These are phyloP conservation scores for Hydriomena furcata DNA, from an alignment of 2,888 invertebrate genomes.

Conservation along the genomic window DNA sequence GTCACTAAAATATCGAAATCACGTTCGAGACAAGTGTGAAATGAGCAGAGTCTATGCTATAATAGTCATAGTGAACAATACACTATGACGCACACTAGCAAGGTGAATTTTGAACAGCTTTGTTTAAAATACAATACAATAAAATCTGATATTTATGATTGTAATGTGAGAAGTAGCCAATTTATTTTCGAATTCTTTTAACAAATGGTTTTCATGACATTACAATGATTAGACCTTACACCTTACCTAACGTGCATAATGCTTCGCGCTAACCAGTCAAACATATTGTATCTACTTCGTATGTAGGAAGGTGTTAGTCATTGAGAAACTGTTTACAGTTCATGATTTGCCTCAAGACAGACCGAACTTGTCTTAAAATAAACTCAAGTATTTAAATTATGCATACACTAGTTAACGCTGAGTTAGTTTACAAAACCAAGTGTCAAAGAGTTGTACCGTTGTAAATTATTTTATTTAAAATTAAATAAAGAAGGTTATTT, in stretches of 20 bases:
- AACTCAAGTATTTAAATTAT: not conserved
- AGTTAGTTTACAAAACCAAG: not conserved
- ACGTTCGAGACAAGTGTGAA: slow-evolving; percentile 23
- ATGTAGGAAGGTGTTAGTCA: slow-evolving; percentile 16
- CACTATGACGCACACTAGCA: not conserved
- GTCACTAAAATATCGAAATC: slow-evolving; percentile 20
- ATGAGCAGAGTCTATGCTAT: not conserved
- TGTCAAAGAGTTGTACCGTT: too few species aligned
- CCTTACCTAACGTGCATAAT: not conserved
- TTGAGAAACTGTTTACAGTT: slow-evolving; percentile 46
- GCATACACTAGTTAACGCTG: too few species aligned
- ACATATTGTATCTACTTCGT: slow-evolving; percentile 8
- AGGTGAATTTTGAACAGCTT: not conserved
- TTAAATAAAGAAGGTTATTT: not conserved
- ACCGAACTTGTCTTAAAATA: slow-evolving; percentile 38
- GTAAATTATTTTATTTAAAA: too few species aligned
- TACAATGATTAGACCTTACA: too few species aligned
- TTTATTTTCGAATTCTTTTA: too few species aligned
- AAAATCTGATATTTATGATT: too few species aligned
- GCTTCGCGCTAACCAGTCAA: slow-evolving; percentile 11
- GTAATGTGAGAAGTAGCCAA: too few species aligned
- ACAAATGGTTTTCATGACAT: too few species aligned
- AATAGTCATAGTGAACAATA: not conserved
- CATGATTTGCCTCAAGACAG: slow-evolving; percentile 46
- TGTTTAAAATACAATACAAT: too few species aligned